These are phyloP conservation scores for Pterobdella sp. DNA, from an alignment of 2,888 invertebrate genomes.

Conservation along the genomic window DNA sequence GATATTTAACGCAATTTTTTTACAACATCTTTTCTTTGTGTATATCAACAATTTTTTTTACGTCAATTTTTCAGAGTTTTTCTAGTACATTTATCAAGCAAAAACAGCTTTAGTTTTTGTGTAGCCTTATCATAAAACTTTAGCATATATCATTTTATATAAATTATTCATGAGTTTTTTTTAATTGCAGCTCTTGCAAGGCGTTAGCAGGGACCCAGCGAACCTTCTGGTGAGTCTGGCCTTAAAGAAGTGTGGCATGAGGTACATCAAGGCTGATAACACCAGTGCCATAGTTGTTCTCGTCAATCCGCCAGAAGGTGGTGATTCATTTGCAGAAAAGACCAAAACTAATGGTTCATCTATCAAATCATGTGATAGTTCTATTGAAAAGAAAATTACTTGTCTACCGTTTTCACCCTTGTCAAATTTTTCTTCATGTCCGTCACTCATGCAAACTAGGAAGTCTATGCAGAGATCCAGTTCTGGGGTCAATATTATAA, in stretches of 20 bases:
- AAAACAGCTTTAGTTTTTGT: too few relatives aligned
- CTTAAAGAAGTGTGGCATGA: conserved; percentile 72
- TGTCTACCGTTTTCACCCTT: neutral
- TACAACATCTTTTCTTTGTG: too few relatives aligned
- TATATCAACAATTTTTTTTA: too few relatives aligned
- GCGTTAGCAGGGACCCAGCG: conserved; percentile 65
- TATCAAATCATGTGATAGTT: neutral
- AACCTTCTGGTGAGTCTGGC: conserved; percentile 77
- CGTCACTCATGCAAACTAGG: neutral
- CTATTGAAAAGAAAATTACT: neutral
- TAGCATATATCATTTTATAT: too few relatives aligned
- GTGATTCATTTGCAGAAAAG: neutral
- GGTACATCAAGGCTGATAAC: conserved; percentile 86
- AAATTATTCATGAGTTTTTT: neutral
- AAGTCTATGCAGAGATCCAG: neutral
- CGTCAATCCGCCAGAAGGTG: neutral
- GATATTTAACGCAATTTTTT: too few relatives aligned
- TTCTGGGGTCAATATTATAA: neutral
- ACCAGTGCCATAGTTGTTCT: conserved; percentile 75
- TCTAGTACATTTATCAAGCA: too few relatives aligned
- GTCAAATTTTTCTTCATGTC: neutral
- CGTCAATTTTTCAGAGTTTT: too few relatives aligned
- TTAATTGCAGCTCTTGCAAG: neutral
- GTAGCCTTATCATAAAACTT: too few relatives aligned
- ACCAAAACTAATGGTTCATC: too few relatives aligned